These are phyloP conservation scores for Conomelus anceps DNA, from an alignment of 2,888 invertebrate species.

Conservation along the genomic window DNA sequence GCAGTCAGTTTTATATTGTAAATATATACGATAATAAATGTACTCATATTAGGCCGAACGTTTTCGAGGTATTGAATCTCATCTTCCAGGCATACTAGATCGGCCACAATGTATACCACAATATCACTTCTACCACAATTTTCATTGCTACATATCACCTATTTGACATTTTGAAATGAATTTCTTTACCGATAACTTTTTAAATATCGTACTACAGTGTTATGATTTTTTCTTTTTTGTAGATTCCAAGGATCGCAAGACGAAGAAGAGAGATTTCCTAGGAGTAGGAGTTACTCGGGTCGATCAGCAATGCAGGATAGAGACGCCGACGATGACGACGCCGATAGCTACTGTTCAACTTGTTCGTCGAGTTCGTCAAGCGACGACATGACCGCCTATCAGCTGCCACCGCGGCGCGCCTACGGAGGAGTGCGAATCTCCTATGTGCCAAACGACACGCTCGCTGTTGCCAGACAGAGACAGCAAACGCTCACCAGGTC, in stretches of 20 bases:
- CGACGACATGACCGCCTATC: constrained; percentile 81
- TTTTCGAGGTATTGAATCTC: no score
- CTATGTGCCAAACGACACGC: constrained; percentile 86
- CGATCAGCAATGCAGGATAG: constrained; percentile 40
- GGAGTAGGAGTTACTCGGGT: constrained; percentile 41
- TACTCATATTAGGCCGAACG: no score
- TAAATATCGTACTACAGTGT: no score
- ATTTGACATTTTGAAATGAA: no score
- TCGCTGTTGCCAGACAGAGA: constrained; percentile 64
- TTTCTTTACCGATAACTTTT: no score
- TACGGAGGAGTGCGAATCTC: constrained; percentile 85
- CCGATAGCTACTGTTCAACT: constrained; percentile 79
- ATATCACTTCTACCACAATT: no score
- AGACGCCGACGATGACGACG: constrained; percentile 53
- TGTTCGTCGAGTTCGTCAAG: constrained; percentile 66
- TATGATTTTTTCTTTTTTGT: background rate
- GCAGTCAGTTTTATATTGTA: no score
- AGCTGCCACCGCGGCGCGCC: constrained; percentile 72
- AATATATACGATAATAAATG: no score
- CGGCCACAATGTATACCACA: no score
- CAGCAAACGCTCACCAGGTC: constrained; percentile 21
- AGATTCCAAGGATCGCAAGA: constrained; percentile 44
- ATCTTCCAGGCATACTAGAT: no score
- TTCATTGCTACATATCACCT: no score
- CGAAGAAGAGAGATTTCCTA: constrained; percentile 37